Percentiles rank a stretch among this genome's conserved stretches.
Conservation (phyloP, 2,113 vertebrate genomes). For the Steatornis caripensis region DNA sequence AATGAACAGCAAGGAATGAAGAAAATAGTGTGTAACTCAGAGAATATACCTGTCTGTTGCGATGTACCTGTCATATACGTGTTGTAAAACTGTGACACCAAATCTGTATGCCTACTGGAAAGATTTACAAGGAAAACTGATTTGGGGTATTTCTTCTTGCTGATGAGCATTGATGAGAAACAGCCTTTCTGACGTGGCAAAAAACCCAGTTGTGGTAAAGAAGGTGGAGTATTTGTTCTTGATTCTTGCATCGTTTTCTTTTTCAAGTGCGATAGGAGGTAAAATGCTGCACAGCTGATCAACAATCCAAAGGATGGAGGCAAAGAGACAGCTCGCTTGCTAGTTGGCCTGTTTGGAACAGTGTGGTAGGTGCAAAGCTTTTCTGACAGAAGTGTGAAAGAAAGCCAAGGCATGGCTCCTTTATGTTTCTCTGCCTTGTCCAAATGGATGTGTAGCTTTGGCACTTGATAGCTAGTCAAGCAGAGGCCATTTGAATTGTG, state of each 20-base stretch:
- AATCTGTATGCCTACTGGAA: neutral
- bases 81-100: neutral
- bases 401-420: neutral
- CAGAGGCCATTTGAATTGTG: neutral
- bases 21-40: neutral
- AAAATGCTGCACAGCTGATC: neutral
- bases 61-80: neutral
- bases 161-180: neutral
- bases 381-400: neutral
- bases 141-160: neutral
- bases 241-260: neutral
- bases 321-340: neutral
- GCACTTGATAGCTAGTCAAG: neutral
- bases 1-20: neutral
- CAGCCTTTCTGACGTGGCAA: neutral
- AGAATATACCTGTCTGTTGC: neutral
- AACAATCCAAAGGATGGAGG: neutral
- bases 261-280: neutral
- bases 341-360: neutral
- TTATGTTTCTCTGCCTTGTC: neutral
- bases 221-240: neutral
- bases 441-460: accelerated
- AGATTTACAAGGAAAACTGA: neutral
- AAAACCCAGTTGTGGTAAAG: neutral
- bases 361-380: neutral